Evolutionary conservation across 2,888 invertebrate species (phyloP).

Genomic region (Hoplodrina blanda): DNA sequence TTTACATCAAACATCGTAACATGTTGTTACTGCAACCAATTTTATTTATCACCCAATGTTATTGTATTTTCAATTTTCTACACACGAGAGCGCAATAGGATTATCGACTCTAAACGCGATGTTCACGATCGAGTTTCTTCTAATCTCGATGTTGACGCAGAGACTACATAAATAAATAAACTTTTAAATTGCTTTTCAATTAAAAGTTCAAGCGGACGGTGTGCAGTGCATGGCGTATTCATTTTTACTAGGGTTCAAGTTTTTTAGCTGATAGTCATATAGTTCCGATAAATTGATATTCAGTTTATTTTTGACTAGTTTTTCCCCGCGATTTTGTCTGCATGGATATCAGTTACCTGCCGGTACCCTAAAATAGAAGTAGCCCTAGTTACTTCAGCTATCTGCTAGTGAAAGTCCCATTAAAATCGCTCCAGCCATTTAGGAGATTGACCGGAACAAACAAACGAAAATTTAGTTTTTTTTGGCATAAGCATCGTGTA

Average conservation of each 20-base stretch:
- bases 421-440: no score
- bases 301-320: conserved; percentile 18
- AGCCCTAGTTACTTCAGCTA: no score
- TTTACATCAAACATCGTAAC: no score
- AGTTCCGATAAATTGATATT: conserved; percentile 14
- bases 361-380: no score
- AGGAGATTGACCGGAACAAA: no score
- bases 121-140: conserved; percentile 13
- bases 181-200: conserved; percentile 39
- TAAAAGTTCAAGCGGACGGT: conserved; percentile 32
- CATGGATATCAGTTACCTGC: no score
- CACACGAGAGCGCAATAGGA: not conserved
- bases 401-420: no score
- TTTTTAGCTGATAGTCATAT: not conserved
- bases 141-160: conserved; percentile 4
- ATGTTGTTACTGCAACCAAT: not conserved
- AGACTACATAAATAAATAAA: conserved; percentile 19
- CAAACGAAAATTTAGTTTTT: no score
- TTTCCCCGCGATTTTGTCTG: no score
- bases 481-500: no score
- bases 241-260: conserved; percentile 11
- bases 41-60: not conserved
- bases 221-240: conserved; percentile 10
- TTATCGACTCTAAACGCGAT: conserved; percentile 11
- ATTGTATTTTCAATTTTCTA: not conserved